These are phyloP conservation scores for Brachyopa scutellaris DNA, from an alignment of 2,888 invertebrate genomes.

Conservation along the genomic window DNA sequence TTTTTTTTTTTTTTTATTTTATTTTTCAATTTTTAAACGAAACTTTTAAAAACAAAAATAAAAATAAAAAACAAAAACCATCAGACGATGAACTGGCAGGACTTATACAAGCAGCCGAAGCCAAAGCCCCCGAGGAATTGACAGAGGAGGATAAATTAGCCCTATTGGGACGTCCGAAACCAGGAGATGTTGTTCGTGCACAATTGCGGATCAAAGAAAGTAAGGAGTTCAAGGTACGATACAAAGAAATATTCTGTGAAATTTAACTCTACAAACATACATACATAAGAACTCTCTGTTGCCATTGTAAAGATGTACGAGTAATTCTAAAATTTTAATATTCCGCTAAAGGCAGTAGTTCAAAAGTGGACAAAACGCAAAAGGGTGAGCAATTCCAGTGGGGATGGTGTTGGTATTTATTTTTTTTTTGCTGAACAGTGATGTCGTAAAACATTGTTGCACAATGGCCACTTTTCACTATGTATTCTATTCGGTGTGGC, in stretches of 20 bases:
- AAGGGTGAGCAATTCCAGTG: constrained; percentile 54
- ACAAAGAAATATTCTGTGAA: not conserved
- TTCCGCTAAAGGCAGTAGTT: constrained; percentile 46
- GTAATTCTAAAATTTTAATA: constrained; percentile 19
- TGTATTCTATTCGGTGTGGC: no score
- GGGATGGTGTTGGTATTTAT: constrained; percentile 7
- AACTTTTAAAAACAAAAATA: not conserved
- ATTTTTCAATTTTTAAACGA: constrained; percentile 9
- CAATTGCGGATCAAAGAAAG: constrained; percentile 97
- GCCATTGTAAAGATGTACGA: constrained; percentile 3
- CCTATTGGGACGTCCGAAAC: constrained; percentile 93
- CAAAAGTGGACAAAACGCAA: constrained; percentile 49
- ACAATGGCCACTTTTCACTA: constrained; percentile 17
- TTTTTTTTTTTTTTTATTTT: constrained; percentile 14
- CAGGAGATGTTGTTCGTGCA: constrained; percentile 93
- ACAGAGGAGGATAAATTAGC: constrained; percentile 93
- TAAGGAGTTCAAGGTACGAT: constrained; percentile 97
- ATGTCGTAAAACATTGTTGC: constrained; percentile 32
- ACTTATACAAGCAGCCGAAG: constrained; percentile 85
- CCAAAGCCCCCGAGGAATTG: constrained; percentile 86
- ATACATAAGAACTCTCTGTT: constrained; percentile 38
- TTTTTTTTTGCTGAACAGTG: constrained; percentile 25
- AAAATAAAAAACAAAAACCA: constrained; percentile 3
- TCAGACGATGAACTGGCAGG: constrained; percentile 84
- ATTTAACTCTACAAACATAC: not conserved